Conservation (phyloP, 2,888 invertebrate species). For the Eudasyphora cyanicolor region DNA sequence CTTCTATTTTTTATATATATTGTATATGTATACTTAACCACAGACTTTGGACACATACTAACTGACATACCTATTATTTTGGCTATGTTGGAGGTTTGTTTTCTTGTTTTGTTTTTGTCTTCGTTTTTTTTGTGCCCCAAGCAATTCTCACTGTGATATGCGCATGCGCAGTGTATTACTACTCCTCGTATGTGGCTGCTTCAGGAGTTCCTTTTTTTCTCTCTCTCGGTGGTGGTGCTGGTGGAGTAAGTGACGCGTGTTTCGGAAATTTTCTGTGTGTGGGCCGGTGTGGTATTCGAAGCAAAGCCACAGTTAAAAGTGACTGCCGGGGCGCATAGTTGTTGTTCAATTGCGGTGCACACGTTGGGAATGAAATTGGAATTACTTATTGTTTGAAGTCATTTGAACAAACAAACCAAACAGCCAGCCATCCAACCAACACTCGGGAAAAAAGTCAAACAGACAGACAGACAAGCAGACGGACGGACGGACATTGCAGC, state of each 20-base stretch:
- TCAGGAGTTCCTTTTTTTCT: conserved; percentile 7
- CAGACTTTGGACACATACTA: too few relatives aligned
- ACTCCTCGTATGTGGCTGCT: conserved; percentile 14
- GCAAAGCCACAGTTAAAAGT: too few relatives aligned
- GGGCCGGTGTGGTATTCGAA: conserved; percentile 42
- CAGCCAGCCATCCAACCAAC: too few relatives aligned
- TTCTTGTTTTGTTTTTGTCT: neutral
- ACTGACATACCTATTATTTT: conserved; percentile 10
- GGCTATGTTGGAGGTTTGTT: neutral
- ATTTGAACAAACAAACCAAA: neutral
- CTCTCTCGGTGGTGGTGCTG: neutral
- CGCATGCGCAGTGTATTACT: too few relatives aligned
- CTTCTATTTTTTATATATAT: neutral
- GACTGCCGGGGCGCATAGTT: neutral
- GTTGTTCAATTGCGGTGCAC: conserved; percentile 27
- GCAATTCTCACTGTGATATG: too few relatives aligned
- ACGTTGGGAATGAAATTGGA: conserved; percentile 24
- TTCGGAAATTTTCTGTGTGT: conserved; percentile 58
- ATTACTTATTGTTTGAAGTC: conserved; percentile 40
- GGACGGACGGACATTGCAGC: neutral
- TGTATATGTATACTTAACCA: neutral
- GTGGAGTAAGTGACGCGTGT: conserved; percentile 54
- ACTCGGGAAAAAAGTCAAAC: too few relatives aligned
- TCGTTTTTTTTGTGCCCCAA: too few relatives aligned
- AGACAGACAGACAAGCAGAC: neutral